These are phyloP conservation scores for Aptenodytes forsteri DNA, from an alignment of 2,113 vertebrate genomes.

Conservation along the genomic window DNA sequence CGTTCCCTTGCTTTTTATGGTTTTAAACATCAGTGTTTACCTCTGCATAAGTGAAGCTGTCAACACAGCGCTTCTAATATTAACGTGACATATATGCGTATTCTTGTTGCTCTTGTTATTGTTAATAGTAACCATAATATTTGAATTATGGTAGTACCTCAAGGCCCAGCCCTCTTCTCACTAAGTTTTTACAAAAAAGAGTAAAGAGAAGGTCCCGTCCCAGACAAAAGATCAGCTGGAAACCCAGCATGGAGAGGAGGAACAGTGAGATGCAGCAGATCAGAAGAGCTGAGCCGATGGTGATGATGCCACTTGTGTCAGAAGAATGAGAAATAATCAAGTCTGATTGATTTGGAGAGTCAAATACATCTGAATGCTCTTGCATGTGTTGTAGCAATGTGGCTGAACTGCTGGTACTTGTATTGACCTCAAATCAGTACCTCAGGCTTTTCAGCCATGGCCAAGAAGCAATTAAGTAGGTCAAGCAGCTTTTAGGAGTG, in stretches of 20 bases:
- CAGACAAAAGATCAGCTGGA: neutral
- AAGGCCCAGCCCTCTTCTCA: neutral
- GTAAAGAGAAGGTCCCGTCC: neutral
- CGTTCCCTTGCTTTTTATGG: constrained; percentile 19
- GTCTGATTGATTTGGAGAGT: neutral
- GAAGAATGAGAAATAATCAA: neutral
- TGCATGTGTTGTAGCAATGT: neutral
- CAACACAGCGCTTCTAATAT: neutral
- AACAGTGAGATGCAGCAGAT: neutral
- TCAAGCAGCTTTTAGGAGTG: neutral
- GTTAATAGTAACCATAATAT: constrained; percentile 33
- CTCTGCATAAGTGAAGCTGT: constrained; percentile 11
- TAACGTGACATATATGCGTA: neutral
- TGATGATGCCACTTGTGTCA: neutral
- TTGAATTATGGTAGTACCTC: constrained; percentile 12
- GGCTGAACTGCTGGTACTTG: neutral
- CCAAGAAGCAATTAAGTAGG: neutral
- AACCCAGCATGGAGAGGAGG: neutral
- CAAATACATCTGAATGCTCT: neutral
- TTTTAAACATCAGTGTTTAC: constrained; percentile 32
- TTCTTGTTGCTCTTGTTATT: constrained; percentile 18
- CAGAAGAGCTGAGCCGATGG: neutral
- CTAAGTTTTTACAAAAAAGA: neutral
- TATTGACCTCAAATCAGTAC: neutral
- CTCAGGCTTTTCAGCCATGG: neutral